Conservation (phyloP, 2,113 vertebrate species). For the Mellivora capensis region DNA sequence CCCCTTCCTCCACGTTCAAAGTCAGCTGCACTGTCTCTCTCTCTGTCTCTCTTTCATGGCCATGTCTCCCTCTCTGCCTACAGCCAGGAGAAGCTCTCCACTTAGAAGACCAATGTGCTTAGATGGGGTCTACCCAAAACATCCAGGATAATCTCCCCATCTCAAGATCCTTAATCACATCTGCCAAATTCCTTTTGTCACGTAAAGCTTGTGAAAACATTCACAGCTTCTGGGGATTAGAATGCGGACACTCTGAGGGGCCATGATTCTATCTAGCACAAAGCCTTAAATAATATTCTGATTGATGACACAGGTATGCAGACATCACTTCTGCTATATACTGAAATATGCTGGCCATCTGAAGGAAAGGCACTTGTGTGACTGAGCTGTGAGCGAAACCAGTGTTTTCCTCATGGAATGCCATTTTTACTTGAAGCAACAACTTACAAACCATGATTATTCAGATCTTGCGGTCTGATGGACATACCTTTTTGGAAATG, state of each 20-base stretch:
- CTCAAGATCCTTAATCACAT: neutral
- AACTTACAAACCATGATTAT: neutral
- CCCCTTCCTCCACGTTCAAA: neutral
- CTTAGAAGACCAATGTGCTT: neutral
- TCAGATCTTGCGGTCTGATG: neutral
- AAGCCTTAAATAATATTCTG: neutral
- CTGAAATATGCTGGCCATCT: neutral
- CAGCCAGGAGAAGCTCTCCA: neutral
- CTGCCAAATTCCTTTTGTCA: neutral
- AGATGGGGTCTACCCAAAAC: neutral
- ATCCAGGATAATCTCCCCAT: neutral
- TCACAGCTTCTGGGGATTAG: neutral
- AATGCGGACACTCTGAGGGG: neutral
- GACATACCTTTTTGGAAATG: neutral
- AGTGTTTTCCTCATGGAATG: neutral
- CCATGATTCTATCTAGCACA: neutral
- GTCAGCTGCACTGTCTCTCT: neutral
- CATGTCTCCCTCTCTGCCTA: neutral
- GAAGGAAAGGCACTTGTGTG: neutral
- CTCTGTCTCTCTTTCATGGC: neutral
- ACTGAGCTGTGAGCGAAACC: neutral
- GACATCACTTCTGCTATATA: neutral
- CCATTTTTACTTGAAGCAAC: neutral
- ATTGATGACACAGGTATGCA: neutral
- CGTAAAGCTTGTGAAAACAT: neutral